Evolutionary conservation across 1,140 invertebrate species (phyloP).

Genomic region (Vollenhovia emeryi): DNA sequence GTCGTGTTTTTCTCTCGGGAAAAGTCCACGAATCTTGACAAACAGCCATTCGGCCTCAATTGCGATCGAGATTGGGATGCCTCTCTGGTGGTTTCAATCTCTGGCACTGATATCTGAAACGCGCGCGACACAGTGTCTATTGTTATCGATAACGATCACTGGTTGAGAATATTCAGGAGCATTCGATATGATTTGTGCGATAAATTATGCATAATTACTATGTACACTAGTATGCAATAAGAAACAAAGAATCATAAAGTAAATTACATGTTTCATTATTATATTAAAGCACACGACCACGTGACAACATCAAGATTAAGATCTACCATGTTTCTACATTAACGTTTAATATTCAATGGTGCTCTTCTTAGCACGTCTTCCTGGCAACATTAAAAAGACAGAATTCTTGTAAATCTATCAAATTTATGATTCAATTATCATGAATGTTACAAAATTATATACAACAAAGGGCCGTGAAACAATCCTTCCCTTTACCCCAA

Average conservation of each 20-base stretch:
- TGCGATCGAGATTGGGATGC: constrained; percentile 12
- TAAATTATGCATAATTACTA: neutral
- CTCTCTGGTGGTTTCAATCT: neutral
- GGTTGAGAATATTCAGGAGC: constrained; percentile 21
- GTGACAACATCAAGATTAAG: neutral
- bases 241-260: neutral
- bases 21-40: neutral
- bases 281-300: neutral
- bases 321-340: neutral
- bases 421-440: neutral
- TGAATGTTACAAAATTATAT: neutral
- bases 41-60: constrained; percentile 19
- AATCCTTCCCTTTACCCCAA: neutral
- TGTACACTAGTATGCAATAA: neutral
- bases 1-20: neutral
- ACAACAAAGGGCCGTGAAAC: neutral
- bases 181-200: neutral
- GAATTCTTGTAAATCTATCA: neutral
- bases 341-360: neutral
- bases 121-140: neutral
- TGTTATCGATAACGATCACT: constrained; percentile 17
- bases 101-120: constrained; percentile 13
- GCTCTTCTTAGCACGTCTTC: neutral
- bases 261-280: neutral
- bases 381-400: neutral